Percentiles rank a stretch among this genome's conserved stretches.
Evolutionary conservation across 1,140 invertebrate species (phyloP).

Genomic region (Drosophila quadrilineata): DNA sequence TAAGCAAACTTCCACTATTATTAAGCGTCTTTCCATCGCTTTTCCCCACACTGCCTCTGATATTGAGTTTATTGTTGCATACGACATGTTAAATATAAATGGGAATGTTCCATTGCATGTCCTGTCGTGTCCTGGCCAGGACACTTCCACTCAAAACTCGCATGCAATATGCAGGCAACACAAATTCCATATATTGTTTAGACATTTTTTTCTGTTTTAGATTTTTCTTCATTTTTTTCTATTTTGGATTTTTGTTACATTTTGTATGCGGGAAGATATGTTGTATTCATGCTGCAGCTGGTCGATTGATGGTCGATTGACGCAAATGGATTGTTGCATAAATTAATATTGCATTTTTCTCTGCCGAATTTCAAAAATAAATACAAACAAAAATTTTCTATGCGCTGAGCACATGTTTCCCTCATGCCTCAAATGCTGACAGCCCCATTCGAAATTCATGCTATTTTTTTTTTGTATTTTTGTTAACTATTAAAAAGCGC

Average conservation of each 20-base stretch:
- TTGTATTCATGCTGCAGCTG: conserved; percentile 42
- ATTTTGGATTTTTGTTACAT: not conserved
- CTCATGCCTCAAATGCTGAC: not conserved
- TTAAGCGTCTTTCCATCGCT: no score
- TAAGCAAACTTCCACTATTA: no score
- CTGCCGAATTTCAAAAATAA: conserved; percentile 53
- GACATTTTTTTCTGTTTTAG: conserved; percentile 17
- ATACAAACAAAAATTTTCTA: conserved; percentile 30
- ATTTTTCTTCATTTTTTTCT: conserved; percentile 4
- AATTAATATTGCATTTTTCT: conserved; percentile 59
- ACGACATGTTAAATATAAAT: no score
- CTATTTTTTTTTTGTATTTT: not conserved
- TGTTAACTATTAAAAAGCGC: no score
- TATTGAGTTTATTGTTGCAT: no score
- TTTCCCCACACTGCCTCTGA: no score
- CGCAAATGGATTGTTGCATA: conserved; percentile 57
- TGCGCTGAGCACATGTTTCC: conserved; percentile 27
- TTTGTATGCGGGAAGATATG: not conserved
- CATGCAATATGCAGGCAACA: conserved; percentile 58
- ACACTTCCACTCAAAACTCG: conserved; percentile 59
- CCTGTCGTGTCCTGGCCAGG: conserved; percentile 4
- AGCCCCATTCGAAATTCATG: not conserved
- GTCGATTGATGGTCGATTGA: conserved; percentile 49
- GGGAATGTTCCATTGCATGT: conserved; percentile 24
- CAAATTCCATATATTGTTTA: conserved; percentile 43